A percentile compares a stretch with the other conserved stretches of the same genome.
These are phyloP conservation scores for Aphodius sticticus DNA, from an alignment of 2,888 invertebrate genomes.

Conservation along the genomic window DNA sequence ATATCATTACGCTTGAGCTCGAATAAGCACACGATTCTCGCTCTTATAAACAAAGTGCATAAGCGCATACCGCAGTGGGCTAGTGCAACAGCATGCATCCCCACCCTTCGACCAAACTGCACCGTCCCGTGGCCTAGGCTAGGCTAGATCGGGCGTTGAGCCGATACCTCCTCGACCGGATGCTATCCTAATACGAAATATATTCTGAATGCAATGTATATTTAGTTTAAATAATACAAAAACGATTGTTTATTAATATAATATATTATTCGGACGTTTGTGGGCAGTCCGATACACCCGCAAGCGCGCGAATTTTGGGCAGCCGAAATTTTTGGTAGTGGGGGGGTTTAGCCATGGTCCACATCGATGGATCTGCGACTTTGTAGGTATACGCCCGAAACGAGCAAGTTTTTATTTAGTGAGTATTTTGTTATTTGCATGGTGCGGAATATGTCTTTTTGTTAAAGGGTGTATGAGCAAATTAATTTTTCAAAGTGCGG, in stretches of 20 bases:
- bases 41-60: conserved; percentile 25
- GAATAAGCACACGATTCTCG: conserved; percentile 4
- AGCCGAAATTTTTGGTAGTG: not conserved
- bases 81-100: not conserved
- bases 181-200: conserved; percentile 58
- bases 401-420: not conserved
- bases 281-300: not conserved
- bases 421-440: not conserved
- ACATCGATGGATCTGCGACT: not conserved
- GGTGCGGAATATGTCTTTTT: not conserved
- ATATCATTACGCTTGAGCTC: not conserved
- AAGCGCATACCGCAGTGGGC: not conserved
- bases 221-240: conserved; percentile 60
- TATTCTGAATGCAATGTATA: conserved; percentile 61
- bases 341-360: not conserved
- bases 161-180: conserved; percentile 45
- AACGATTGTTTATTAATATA: conserved; percentile 57
- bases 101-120: not conserved
- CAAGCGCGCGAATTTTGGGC: conserved; percentile 27
- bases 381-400: not conserved
- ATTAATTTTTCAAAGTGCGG: not conserved
- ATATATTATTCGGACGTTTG: conserved; percentile 37
- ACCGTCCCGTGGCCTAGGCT: conserved; percentile 45
- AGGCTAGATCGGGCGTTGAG: conserved; percentile 41
- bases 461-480: not conserved